Percentiles rank a stretch among this genome's conserved stretches.
phyloP scores from a whole-genome alignment of 2,113 vertebrate species.

The Delphinapterus leucas region DNA sequence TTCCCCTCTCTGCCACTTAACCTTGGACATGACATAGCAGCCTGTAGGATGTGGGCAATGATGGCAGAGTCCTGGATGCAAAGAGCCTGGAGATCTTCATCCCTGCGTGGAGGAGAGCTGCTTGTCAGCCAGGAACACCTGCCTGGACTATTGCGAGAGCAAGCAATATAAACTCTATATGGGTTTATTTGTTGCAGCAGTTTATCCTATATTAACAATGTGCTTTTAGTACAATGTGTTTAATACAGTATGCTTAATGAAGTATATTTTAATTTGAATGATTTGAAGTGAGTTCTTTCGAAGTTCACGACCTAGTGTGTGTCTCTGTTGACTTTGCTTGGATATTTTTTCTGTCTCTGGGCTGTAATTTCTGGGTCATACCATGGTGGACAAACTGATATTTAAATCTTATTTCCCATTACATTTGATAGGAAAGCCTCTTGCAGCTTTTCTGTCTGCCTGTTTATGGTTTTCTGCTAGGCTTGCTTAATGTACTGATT shows the following conservation, averaged over 20 bases:
- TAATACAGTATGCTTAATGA: background rate
- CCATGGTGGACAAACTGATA: constrained; percentile 41
- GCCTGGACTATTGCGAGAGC: background rate
- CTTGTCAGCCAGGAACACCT: background rate
- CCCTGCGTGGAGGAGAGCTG: background rate
- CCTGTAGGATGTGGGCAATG: background rate
- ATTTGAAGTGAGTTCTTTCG: background rate
- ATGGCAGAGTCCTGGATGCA: background rate
- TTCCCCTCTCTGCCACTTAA: background rate
- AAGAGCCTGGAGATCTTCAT: background rate
- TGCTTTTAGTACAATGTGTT: background rate
- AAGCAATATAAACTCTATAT: background rate
- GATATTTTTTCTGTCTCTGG: background rate
- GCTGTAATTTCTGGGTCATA: constrained; percentile 38
- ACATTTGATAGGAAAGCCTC: constrained; percentile 39
- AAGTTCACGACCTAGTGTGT: background rate
- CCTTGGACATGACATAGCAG: background rate
- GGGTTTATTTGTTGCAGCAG: background rate
- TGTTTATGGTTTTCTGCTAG: constrained; percentile 67
- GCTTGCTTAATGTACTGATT: constrained; percentile 71
- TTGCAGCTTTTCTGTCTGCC: constrained; percentile 46
- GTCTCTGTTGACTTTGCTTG: constrained; percentile 35
- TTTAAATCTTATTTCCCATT: constrained; percentile 63
- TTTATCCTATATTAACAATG: background rate
- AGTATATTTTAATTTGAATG: background rate